Percentiles rank a stretch among this genome's conserved stretches.
Conservation (phyloP, 2,797 vertebrate species). For the Morelia viridis region DNA sequence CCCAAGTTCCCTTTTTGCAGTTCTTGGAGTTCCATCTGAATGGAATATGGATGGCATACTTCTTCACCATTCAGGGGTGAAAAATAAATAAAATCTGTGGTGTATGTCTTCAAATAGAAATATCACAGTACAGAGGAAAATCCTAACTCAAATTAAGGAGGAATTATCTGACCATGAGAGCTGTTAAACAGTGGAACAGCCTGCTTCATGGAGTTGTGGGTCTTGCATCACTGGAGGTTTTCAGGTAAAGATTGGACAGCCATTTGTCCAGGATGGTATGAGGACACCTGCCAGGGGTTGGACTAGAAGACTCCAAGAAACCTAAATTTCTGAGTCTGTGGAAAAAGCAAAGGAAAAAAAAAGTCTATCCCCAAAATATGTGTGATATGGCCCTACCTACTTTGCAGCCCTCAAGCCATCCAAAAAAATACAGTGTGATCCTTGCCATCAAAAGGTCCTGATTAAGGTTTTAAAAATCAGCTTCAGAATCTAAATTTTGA, state of each 20-base stretch:
- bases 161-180: neutral
- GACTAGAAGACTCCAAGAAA: neutral
- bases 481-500: neutral
- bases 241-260: neutral
- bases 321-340: neutral
- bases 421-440: neutral
- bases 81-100: neutral
- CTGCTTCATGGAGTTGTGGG: neutral
- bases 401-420: neutral
- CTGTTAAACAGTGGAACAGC: neutral
- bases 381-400: neutral
- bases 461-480: neutral
- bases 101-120: neutral
- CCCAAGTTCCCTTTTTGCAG: neutral
- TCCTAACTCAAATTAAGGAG: neutral
- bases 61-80: neutral
- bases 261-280: neutral
- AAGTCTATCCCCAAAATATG: neutral
- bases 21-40: neutral
- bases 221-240: neutral
- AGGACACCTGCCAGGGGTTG: neutral
- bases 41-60: neutral
- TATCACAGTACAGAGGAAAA: neutral
- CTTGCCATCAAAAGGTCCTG: neutral
- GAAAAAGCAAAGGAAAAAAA: neutral